A percentile compares a stretch with the other conserved stretches of the same genome.
These are phyloP conservation scores for Craniophora ligustri DNA, from an alignment of 2,888 invertebrate genomes.

Conservation along the genomic window DNA sequence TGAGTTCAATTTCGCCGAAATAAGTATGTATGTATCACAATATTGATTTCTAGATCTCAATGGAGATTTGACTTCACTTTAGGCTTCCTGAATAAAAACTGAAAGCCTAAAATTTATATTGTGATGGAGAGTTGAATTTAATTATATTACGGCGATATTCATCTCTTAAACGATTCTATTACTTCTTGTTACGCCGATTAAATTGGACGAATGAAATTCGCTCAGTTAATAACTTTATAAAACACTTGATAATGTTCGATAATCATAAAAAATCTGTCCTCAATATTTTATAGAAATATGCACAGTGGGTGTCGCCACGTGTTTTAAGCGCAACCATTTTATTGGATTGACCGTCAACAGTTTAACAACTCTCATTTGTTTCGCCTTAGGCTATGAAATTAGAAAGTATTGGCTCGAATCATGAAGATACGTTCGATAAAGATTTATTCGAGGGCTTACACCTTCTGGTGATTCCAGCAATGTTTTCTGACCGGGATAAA, in stretches of 20 bases:
- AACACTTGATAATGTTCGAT: slow-evolving; percentile 11
- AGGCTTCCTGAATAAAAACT: too few relatives aligned
- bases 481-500: slow-evolving; percentile 65
- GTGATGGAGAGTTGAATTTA: too few relatives aligned
- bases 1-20: too few relatives aligned
- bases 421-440: slow-evolving; percentile 72
- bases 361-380: slow-evolving; percentile 79
- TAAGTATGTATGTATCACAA: too few relatives aligned
- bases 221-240: neutral
- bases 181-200: too few relatives aligned
- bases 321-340: slow-evolving; percentile 37
- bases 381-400: slow-evolving; percentile 83
- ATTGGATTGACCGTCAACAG: slow-evolving; percentile 70
- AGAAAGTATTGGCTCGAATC: slow-evolving; percentile 77
- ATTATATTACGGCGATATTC: too few relatives aligned
- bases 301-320: slow-evolving; percentile 47
- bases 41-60: too few relatives aligned
- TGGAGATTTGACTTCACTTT: too few relatives aligned
- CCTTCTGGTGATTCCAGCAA: slow-evolving; percentile 69
- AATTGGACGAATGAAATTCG: neutral
- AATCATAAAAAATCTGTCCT: slow-evolving; percentile 21
- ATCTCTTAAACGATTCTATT: too few relatives aligned
- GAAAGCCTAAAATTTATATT: too few relatives aligned
- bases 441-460: slow-evolving; percentile 78
- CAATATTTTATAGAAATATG: slow-evolving; percentile 25